Conservation (phyloP, 2,888 invertebrate species). For the Patella pellucida region DNA sequence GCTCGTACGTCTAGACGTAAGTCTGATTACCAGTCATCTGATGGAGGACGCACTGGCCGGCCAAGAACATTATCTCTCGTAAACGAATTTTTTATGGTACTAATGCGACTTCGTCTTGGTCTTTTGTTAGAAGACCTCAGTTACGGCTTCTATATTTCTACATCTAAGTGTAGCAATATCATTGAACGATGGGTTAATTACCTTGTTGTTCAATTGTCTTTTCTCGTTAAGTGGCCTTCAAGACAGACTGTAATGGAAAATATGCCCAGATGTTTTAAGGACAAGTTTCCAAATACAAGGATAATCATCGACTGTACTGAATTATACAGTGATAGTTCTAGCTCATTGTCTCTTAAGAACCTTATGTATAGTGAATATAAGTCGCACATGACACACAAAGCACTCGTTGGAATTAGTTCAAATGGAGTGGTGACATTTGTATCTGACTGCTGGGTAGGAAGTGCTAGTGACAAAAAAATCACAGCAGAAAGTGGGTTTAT, state of each 20-base stretch:
- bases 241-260: too few species aligned
- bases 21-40: too few species aligned
- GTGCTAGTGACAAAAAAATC: conserved; percentile 9
- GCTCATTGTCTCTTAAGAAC: conserved; percentile 18
- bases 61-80: too few species aligned
- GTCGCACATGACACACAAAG: neutral
- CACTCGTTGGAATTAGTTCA: conserved; percentile 12
- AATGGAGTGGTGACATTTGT: conserved; percentile 10
- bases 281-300: conserved; percentile 27
- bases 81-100: neutral
- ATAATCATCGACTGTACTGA: conserved; percentile 42
- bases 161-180: neutral
- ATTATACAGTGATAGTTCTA: conserved; percentile 32
- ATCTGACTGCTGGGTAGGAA: conserved; percentile 13
- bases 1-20: too few species aligned
- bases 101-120: neutral
- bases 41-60: too few species aligned
- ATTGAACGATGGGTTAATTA: conserved; percentile 19
- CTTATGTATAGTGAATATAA: neutral
- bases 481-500: neutral
- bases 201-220: conserved; percentile 12
- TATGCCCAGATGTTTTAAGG: conserved; percentile 30
- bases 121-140: too few species aligned
- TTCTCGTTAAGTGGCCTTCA: conserved; percentile 22
- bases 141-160: neutral